Evolutionary conservation across 2,113 vertebrate genomes (phyloP).

Genomic region (Tor tambroides): DNA sequence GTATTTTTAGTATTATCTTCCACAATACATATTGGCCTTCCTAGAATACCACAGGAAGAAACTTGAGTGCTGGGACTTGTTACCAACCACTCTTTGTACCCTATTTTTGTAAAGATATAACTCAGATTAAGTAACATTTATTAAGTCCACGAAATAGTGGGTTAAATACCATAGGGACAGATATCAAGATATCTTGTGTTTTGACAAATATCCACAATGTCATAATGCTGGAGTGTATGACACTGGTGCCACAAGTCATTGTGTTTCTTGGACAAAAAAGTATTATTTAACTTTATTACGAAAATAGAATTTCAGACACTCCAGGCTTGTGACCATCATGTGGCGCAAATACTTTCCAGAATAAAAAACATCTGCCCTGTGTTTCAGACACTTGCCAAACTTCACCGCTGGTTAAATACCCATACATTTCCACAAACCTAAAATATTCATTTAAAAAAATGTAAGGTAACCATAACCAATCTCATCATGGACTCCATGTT

Average conservation of each 20-base stretch:
- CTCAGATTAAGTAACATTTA: not conserved
- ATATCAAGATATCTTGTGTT: not conserved
- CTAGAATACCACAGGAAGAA: not conserved
- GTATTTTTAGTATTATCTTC: not conserved
- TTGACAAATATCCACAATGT: not conserved
- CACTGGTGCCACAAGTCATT: not conserved
- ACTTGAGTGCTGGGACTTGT: not conserved
- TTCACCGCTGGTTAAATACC: not conserved
- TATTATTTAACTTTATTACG: constrained; percentile 21
- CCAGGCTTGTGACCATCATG: constrained; percentile 23
- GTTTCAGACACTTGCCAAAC: constrained; percentile 9
- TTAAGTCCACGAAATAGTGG: not conserved
- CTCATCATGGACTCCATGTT: not conserved
- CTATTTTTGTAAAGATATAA: not conserved
- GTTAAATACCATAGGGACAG: not conserved
- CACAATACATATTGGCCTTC: not conserved
- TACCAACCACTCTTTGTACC: not conserved
- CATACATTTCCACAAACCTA: constrained; percentile 16
- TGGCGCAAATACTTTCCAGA: constrained; percentile 10
- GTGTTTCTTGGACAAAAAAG: constrained; percentile 1
- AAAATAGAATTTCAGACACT: constrained; percentile 23
- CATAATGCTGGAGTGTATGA: not conserved
- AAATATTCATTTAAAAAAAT: constrained; percentile 3
- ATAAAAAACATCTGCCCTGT: not conserved
- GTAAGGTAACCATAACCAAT: not conserved